A percentile compares a stretch with the other conserved stretches of the same genome.
Evolutionary conservation across 2,797 vertebrate species (phyloP).

Genomic region (Champsocephalus gunnari): DNA sequence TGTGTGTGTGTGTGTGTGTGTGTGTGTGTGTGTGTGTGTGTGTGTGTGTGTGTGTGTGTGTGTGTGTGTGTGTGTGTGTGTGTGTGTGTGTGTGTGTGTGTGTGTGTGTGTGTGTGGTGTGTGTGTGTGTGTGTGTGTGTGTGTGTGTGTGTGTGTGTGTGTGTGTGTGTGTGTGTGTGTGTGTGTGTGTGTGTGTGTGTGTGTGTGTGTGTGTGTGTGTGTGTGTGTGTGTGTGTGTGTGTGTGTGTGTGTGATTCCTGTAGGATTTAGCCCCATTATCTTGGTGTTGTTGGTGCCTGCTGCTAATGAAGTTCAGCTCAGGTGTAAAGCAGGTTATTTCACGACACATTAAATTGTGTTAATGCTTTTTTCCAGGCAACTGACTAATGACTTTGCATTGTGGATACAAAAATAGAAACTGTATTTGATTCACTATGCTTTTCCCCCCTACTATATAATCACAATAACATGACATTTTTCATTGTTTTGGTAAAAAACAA

Average conservation of each 20-base stretch:
- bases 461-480: not conserved
- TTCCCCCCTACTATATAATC: not conserved
- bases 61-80: not conserved
- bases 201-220: conserved; percentile 4
- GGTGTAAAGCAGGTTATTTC: conserved; percentile 30
- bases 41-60: not conserved
- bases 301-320: conserved; percentile 38
- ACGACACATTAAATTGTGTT: conserved; percentile 1
- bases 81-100: no score
- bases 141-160: not conserved
- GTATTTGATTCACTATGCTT: not conserved
- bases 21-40: no score
- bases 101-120: no score
- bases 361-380: conserved; percentile 8
- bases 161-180: not conserved
- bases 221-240: not conserved
- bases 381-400: not conserved
- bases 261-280: conserved; percentile 39
- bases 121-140: not conserved
- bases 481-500: not conserved
- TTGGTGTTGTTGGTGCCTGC: conserved; percentile 19
- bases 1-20: no score
- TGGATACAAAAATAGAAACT: not conserved
- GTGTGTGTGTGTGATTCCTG: conserved; percentile 29
- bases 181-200: conserved; percentile 1